A percentile compares a stretch with the other conserved stretches of the same genome.
Conservation (phyloP, 2,113 vertebrate genomes). For the Athene noctua region DNA sequence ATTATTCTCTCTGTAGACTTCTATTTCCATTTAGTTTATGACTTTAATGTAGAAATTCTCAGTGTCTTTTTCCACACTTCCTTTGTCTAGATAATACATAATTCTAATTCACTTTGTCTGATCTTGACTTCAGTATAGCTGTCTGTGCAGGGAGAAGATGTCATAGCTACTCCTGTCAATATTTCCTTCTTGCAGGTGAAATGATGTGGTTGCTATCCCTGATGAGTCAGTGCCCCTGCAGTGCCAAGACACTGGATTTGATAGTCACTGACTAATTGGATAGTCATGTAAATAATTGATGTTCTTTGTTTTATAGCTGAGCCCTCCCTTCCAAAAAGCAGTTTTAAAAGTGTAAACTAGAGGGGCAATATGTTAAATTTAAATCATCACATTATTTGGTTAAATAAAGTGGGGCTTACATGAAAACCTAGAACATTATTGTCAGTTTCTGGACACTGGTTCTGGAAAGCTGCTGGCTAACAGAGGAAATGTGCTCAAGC, state of each 20-base stretch:
- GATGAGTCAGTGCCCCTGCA: neutral
- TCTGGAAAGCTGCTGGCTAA: neutral
- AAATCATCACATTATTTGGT: neutral
- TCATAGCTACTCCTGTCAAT: neutral
- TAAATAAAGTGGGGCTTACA: neutral
- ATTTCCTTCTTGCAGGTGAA: constrained; percentile 7
- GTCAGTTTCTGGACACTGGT: neutral
- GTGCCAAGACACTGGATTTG: neutral
- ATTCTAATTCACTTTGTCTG: neutral
- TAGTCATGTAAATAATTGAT: neutral
- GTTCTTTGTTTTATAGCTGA: neutral
- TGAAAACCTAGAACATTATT: neutral
- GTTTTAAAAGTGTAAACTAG: neutral
- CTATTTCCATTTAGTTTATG: neutral
- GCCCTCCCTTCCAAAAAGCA: neutral
- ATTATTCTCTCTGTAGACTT: neutral
- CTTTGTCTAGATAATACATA: neutral
- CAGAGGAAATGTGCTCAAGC: neutral
- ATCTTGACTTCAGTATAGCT: neutral
- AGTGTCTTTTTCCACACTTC: rapidly evolving
- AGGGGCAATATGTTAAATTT: neutral
- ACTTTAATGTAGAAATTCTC: neutral
- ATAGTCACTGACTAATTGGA: neutral
- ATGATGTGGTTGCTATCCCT: neutral
- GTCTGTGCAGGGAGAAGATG: neutral